Conservation (phyloP, 2,797 vertebrate species). For the Rhynchonycteris naso region DNA sequence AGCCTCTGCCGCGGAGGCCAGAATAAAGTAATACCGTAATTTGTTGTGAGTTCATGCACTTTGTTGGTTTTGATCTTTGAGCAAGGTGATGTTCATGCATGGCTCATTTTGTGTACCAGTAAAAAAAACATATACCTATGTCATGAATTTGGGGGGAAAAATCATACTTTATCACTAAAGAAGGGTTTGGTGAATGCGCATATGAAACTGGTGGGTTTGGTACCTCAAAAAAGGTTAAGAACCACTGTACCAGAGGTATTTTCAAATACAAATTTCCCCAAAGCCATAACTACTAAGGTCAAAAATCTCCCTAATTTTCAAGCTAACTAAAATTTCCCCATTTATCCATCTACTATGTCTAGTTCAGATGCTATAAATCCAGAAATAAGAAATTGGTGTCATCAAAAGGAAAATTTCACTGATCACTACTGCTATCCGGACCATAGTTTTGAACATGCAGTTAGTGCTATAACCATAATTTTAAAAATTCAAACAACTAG, state of each 20-base stretch:
- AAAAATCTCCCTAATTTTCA: constrained; percentile 15
- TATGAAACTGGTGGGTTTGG: no score
- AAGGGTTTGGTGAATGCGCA: no score
- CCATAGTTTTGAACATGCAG: background rate
- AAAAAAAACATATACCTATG: no score
- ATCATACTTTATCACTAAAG: no score
- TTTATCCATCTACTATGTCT: background rate
- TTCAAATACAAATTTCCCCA: background rate
- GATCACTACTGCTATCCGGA: background rate
- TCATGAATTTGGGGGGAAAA: no score
- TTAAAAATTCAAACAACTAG: background rate
- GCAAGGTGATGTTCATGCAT: no score
- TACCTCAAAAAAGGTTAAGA: no score
- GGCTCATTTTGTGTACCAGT: no score
- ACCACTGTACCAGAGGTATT: background rate
- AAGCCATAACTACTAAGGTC: background rate
- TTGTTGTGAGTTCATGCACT: no score
- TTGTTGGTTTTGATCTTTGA: no score
- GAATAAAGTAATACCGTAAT: no score
- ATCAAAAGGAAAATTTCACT: background rate
- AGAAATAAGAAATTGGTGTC: background rate
- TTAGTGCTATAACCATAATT: background rate
- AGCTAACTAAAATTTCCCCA: background rate
- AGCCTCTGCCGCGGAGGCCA: no score
- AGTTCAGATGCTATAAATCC: background rate